phyloP scores from a whole-genome alignment of 2,888 invertebrate genomes.

The Ernsta delagoae region DNA sequence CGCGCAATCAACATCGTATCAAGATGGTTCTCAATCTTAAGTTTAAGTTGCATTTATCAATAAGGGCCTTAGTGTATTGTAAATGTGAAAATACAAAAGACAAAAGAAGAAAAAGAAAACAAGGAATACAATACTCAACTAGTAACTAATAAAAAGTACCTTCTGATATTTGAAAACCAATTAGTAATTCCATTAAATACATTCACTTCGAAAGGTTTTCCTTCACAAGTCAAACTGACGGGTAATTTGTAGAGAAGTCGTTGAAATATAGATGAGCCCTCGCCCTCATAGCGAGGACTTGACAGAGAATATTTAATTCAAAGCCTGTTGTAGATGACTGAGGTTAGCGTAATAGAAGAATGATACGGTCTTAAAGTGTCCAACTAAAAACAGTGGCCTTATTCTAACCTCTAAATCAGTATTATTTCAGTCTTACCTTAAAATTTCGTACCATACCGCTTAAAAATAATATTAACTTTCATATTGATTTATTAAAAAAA shows the following conservation, averaged over 20 bases:
- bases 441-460: too few species aligned
- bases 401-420: too few species aligned
- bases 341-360: background rate
- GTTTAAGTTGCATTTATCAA: too few species aligned
- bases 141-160: background rate
- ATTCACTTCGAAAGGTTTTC: constrained; percentile 11
- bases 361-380: background rate
- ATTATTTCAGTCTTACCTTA: too few species aligned
- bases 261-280: constrained; percentile 31
- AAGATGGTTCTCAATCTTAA: too few species aligned
- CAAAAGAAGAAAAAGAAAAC: too few species aligned
- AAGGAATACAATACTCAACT: background rate
- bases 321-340: constrained; percentile 2
- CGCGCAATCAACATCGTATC: too few species aligned
- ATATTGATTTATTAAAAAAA: too few species aligned
- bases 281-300: constrained; percentile 17
- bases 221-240: constrained; percentile 15
- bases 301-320: constrained; percentile 35
- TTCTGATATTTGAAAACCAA: background rate
- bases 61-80: background rate
- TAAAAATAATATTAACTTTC: too few species aligned
- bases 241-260: constrained; percentile 30
- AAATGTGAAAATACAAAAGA: background rate
- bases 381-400: too few species aligned
- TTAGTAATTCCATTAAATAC: background rate